Evolutionary conservation across 2,797 vertebrate genomes (phyloP).

Genomic region (Gila robusta): DNA sequence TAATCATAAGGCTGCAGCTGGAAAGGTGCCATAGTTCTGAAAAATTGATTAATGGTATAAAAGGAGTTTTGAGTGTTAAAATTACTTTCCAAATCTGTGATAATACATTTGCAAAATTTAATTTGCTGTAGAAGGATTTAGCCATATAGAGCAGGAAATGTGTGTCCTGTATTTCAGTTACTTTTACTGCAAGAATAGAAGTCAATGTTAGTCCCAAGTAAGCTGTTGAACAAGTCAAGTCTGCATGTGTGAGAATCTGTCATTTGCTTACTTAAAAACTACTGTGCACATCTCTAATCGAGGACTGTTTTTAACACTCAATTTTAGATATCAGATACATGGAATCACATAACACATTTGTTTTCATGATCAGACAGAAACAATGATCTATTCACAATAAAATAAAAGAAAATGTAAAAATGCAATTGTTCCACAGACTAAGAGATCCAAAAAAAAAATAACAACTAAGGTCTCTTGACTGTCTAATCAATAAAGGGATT

Average conservation of each 20-base stretch:
- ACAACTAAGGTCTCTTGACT: not conserved
- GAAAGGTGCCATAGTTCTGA: constrained; percentile 9
- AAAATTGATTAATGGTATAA: not conserved
- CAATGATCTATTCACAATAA: not conserved
- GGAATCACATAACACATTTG: not conserved
- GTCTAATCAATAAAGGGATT: not conserved
- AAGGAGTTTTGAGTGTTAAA: not conserved
- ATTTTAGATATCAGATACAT: not conserved
- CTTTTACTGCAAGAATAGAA: not conserved
- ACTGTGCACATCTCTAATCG: not conserved
- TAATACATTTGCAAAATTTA: not conserved
- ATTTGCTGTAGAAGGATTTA: not conserved
- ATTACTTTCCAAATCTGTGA: not conserved
- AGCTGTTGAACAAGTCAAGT: not conserved
- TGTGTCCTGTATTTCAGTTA: not conserved
- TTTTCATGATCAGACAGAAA: not conserved
- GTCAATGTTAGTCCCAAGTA: not conserved
- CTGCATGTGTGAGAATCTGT: not conserved
- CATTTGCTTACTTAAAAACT: not conserved
- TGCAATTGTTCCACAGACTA: not conserved
- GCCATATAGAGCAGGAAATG: not conserved
- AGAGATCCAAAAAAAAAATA: not conserved
- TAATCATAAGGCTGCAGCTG: constrained; percentile 37
- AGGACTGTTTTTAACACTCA: not conserved
- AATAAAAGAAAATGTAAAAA: not conserved